Conservation (phyloP, 2,888 invertebrate species). For the Seira sanloemensis region DNA sequence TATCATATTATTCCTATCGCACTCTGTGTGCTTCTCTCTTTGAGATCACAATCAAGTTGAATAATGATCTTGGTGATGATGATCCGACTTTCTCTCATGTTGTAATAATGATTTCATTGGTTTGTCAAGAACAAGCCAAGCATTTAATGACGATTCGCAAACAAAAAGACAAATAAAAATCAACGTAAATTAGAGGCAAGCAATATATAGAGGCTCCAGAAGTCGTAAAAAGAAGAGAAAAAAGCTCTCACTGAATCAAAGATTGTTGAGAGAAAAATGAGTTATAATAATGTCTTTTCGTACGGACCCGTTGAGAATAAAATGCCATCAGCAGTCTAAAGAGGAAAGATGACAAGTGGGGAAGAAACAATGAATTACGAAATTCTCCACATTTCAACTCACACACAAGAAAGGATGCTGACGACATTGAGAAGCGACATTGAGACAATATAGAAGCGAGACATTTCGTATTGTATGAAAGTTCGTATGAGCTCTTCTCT, state of each 20-base stretch:
- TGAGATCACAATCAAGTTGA: slow-evolving; percentile 26
- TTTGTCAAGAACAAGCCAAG: slow-evolving; percentile 30
- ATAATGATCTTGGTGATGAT: slow-evolving; percentile 21
- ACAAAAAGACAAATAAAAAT: neutral
- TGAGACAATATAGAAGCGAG: neutral
- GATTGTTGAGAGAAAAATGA: neutral
- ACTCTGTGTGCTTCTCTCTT: neutral
- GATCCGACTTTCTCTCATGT: slow-evolving; percentile 15
- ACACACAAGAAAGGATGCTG: neutral
- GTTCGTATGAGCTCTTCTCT: too few species aligned
- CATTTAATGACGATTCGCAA: slow-evolving; percentile 44
- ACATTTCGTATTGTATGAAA: too few species aligned
- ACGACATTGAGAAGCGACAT: neutral
- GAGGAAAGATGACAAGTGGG: neutral
- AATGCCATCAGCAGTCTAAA: neutral
- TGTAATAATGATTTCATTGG: slow-evolving; percentile 15
- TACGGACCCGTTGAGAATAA: neutral
- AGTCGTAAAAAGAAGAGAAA: slow-evolving; percentile 3
- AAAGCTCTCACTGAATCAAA: neutral
- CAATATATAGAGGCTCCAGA: neutral
- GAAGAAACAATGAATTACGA: neutral
- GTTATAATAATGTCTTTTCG: neutral
- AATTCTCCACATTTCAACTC: slow-evolving; percentile 26
- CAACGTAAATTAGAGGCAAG: slow-evolving; percentile 21
- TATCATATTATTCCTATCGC: too few species aligned